Base-by-base conservation (phyloP, 2,797 vertebrate species). In the Natrix natrix region DNA sequence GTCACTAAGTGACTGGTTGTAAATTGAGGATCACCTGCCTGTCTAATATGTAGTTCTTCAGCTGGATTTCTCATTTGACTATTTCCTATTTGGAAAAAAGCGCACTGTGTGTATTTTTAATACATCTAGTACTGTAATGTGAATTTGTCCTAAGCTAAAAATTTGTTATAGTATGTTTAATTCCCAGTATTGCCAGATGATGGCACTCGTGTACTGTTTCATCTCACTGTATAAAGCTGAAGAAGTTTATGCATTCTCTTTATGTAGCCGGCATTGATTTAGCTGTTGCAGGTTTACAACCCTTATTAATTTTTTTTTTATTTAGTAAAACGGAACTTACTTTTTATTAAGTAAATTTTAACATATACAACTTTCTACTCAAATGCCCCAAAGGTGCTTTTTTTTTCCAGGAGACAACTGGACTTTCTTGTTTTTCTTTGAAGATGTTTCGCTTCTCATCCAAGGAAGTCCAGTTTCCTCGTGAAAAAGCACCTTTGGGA, bases 171-270 rank as follows among this genome's bases (percentile, higher is more conserved):
- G 37, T 54, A 54, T 43, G 13, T 59, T 96, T 91, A 16, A 90
- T 95, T 57, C 96, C 63, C 0, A 13, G 12, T 56, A n/a, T 93
- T 93, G 8, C 96, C 97, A 96, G 95, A 48, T 89, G 96, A 95
- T 96, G 96, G 96, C 95, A 94, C 95, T 93, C 96, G 2, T 56
- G 74, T 88, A 17, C 96, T 94, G 87, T 93, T 88, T 43, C 92
- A 92, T 54, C 93, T 32, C 24, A 0, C 91, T 87, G 61, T 54
- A 0, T 56, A 43, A 86, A 78, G 12, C 59, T 2, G 1, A 78
- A 61, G 60, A 26, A 22, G 69, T n/a, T 90, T 91, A 93, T 17
- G 89, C 0, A 63, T 92, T 94, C 78, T 63, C 20, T 69, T 93
- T 61, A 91, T 93, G 54, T 95, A 92, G 96, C 91, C 89, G 22